Base-by-base conservation (phyloP, 2,888 invertebrate genomes). In the Polyommatus iphigenia region DNA sequence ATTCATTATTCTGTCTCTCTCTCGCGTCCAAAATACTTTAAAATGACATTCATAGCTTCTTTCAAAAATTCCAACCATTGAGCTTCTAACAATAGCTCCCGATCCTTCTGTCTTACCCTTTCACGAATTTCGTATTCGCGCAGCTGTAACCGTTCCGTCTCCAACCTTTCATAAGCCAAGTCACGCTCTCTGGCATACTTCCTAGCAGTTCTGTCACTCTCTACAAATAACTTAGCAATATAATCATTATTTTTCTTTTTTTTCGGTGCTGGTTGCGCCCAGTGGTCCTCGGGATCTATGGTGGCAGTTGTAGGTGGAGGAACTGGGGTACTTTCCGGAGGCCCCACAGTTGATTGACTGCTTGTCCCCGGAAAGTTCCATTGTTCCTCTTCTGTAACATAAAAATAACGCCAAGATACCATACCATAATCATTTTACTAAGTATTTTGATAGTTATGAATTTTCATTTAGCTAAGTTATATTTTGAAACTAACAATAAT, bases 191-290 rank as follows among this genome's bases (percentile, higher is more conserved):
- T 76, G 10, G 76, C 76, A 76, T 54, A 29, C 57, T 76, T 36
- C 76, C 57, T 76, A 50, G 76, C 76, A 57, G n/a, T 54, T 77
- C 67, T 59, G 57, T 77, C 41, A 67, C 76, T 20, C 41, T 76
- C 77, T 20, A 67, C 67, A 77, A 77, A 59, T 67, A 77, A 77
- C 50, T 77, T 80, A 78, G 73, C 75, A 80, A 76, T 77, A 80
- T 79, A 79, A 80, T 20, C 79, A 71, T 6, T 54, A 15, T 54
- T 15, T 77, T 76, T 62, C 72, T 79, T 78, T 78, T 76, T 77
- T 75, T 62, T 54, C 41, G 75, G 29, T 76, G 76, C 76, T 24
- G 76, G 76, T 76, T 59, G 59, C 50, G 76, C 71, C 71, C 71
- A 71, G 24, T 71, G 71, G 2, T 71, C 29, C 71, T 71, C 71